Evolutionary conservation across 2,113 vertebrate species (phyloP).

Genomic region (Orientallactaga bullata): DNA sequence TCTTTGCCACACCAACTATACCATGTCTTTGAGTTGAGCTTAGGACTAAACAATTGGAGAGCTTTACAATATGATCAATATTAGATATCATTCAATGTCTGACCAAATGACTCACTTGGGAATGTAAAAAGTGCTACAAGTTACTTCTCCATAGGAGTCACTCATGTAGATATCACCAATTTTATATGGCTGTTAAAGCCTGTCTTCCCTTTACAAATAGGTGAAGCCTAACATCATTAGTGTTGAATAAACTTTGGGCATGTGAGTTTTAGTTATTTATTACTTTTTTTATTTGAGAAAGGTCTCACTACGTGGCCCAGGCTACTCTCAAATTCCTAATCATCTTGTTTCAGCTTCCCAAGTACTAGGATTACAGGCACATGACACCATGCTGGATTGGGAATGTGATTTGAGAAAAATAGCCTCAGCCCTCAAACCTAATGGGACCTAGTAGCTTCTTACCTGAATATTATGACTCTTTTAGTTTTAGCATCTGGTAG

Average conservation of each 20-base stretch:
- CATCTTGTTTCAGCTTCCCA: no score
- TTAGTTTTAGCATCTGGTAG: conserved; percentile 31
- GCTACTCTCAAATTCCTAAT: not conserved
- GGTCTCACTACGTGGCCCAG: not conserved
- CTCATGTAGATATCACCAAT: not conserved
- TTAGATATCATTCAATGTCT: conserved; percentile 24
- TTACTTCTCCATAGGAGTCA: not conserved
- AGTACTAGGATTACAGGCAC: no score
- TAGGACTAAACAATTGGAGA: conserved; percentile 2
- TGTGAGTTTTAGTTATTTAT: not conserved
- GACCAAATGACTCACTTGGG: not conserved
- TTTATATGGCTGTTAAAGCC: not conserved
- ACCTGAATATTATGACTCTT: not conserved
- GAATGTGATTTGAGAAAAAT: not conserved
- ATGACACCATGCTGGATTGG: not conserved
- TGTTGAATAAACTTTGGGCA: not conserved
- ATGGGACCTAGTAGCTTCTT: conserved; percentile 21
- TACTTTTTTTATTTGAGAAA: not conserved
- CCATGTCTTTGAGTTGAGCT: not conserved
- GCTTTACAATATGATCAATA: not conserved
- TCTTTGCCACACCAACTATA: not conserved
- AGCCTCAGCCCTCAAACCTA: not conserved
- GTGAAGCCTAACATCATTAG: conserved; percentile 19
- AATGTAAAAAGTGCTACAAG: conserved; percentile 29
- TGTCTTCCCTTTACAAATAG: conserved; percentile 8